A percentile compares a stretch with the other conserved stretches of the same genome.
phyloP scores from a whole-genome alignment of 2,888 invertebrate genomes.

The Mechanitis mazaeus region DNA sequence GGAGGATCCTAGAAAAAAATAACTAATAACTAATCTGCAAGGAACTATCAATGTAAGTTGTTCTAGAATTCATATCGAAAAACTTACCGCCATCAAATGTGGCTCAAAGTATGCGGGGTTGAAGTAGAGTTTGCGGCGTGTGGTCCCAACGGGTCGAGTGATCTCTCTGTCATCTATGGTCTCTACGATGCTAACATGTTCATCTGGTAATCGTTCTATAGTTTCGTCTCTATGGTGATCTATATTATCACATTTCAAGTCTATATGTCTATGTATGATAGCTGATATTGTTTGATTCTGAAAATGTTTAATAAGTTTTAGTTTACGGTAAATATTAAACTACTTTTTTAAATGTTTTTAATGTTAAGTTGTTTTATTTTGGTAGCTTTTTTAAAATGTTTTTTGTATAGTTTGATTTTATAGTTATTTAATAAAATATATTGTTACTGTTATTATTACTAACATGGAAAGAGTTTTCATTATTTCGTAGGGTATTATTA shows the following conservation, averaged over 20 bases:
- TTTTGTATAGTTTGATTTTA: not conserved
- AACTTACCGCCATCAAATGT: conserved; percentile 85
- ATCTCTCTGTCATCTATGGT: conserved; percentile 85
- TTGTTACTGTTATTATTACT: conserved; percentile 28
- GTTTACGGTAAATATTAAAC: not conserved
- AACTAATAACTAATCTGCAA: not conserved
- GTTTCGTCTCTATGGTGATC: conserved; percentile 71
- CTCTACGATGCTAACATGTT: conserved; percentile 90
- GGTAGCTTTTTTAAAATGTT: not conserved
- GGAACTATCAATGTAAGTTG: not conserved
- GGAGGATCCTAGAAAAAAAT: conserved; percentile 83
- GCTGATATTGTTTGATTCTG: conserved; percentile 80
- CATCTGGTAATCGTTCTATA: conserved; percentile 86
- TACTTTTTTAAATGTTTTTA: not conserved
- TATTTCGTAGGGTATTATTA: conserved; percentile 46
- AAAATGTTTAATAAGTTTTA: conserved; percentile 28
- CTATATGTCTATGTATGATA: conserved; percentile 79
- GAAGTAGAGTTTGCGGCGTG: conserved; percentile 88
- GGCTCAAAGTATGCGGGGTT: conserved; percentile 95
- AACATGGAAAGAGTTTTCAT: conserved; percentile 57
- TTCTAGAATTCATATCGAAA: not conserved
- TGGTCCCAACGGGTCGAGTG: conserved; percentile 81
- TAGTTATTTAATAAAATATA: too few relatives aligned
- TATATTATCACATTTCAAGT: conserved; percentile 32
- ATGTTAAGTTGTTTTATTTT: not conserved